These are phyloP conservation scores for Chaetura pelagica DNA, from an alignment of 2,113 vertebrate species.

Conservation along the genomic window DNA sequence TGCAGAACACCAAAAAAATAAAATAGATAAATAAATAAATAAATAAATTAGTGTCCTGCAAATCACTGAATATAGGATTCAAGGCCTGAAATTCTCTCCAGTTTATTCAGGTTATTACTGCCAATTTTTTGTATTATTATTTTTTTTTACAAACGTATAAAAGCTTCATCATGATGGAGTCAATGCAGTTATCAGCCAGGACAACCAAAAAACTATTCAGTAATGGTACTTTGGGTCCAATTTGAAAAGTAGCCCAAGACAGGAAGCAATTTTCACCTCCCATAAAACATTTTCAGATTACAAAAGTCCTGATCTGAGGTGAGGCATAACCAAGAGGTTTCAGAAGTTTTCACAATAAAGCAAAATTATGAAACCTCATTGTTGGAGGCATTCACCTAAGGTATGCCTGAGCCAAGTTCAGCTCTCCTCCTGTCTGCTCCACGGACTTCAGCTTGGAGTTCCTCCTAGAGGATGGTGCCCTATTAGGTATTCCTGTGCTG, in stretches of 20 bases:
- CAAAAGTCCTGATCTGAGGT: not conserved
- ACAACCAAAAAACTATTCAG: not conserved
- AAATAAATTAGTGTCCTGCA: not conserved
- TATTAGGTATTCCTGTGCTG: not conserved
- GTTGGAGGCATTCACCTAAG: not conserved
- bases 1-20: not conserved
- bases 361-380: not conserved
- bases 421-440: not conserved
- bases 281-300: constrained; percentile 24
- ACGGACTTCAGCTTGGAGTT: not conserved
- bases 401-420: not conserved
- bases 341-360: not conserved
- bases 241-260: constrained; percentile 35
- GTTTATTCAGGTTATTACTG: constrained; percentile 43
- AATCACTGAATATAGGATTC: not conserved
- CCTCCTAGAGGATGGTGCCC: not conserved
- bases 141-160: not conserved
- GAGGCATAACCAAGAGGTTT: not conserved
- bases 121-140: not conserved
- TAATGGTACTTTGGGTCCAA: constrained; percentile 2
- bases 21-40: no score
- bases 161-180: constrained; percentile 12
- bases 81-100: not conserved
- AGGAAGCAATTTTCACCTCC: constrained; percentile 36
- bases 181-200: not conserved